These are phyloP conservation scores for Entelurus aequoreus DNA, from an alignment of 2,113 vertebrate genomes.

Conservation along the genomic window DNA sequence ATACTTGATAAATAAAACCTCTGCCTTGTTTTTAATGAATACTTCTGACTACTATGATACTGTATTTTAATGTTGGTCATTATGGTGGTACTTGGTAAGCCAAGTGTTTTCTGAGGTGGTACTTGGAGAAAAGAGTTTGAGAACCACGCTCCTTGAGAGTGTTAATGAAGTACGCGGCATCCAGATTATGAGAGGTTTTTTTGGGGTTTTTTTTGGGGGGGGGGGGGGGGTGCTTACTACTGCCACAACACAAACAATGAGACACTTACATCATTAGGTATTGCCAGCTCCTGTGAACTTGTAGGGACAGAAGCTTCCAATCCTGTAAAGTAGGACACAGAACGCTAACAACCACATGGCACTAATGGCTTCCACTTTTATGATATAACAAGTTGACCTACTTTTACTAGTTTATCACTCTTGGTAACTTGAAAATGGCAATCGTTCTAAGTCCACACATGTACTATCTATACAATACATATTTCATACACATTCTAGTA, in stretches of 20 bases:
- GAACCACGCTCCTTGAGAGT: slow-evolving; percentile 18
- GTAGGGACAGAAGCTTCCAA: slow-evolving; percentile 82
- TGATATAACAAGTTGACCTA: slow-evolving; percentile 35
- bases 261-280: slow-evolving; percentile 91
- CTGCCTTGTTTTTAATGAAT: too few relatives aligned
- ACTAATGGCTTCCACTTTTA: slow-evolving; percentile 44
- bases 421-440: slow-evolving; percentile 18
- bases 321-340: slow-evolving; percentile 76
- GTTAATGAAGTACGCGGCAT: slow-evolving; percentile 19
- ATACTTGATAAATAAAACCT: too few relatives aligned
- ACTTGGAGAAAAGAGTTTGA: too few relatives aligned
- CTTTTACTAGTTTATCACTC: slow-evolving; percentile 37
- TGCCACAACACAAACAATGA: slow-evolving; percentile 38
- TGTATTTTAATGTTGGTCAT: too few relatives aligned
- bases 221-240: neutral
- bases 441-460: slow-evolving; percentile 3
- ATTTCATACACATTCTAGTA: slow-evolving; percentile 6
- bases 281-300: slow-evolving; percentile 90
- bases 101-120: too few relatives aligned
- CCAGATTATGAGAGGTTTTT: slow-evolving; percentile 19
- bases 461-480: neutral
- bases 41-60: too few relatives aligned
- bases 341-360: slow-evolving; percentile 44
- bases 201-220: slow-evolving; percentile 18
- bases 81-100: too few relatives aligned